Percentiles rank a stretch among this genome's conserved stretches.
These are phyloP conservation scores for Dendrophyllia cribrosa DNA, from an alignment of 64 coral and sea anemone species.

Conservation along the genomic window DNA sequence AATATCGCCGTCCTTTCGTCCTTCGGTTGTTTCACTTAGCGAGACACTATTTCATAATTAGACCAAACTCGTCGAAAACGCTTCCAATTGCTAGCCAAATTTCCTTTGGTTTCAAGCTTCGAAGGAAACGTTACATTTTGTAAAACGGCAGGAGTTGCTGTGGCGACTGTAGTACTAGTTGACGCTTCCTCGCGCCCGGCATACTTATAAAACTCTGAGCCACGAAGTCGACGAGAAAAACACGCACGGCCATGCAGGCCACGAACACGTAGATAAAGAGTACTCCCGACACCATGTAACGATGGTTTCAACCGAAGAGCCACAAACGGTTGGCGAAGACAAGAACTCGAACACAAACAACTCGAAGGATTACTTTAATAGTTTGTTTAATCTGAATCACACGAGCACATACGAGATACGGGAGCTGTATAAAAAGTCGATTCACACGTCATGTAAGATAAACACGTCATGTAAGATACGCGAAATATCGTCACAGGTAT, in stretches of 20 bases:
- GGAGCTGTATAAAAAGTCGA: no score
- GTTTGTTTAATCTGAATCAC: no score
- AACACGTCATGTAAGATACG: no score
- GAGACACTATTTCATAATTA: slow-evolving; percentile 50
- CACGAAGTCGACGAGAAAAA: not conserved
- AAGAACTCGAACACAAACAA: no score
- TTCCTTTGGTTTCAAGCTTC: slow-evolving; percentile 27
- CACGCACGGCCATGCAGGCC: not conserved
- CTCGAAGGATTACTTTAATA: no score
- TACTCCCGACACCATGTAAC: slow-evolving; percentile 27
- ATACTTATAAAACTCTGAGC: not conserved
- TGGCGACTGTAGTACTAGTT: no score
- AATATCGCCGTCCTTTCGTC: slow-evolving; percentile 33
- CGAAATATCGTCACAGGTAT: no score
- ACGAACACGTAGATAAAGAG: not conserved
- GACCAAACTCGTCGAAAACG: slow-evolving; percentile 40
- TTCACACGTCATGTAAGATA: no score
- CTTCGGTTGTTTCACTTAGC: slow-evolving; percentile 24
- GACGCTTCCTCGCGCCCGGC: not conserved
- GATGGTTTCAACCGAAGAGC: no score
- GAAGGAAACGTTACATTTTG: slow-evolving; percentile 20
- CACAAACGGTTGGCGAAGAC: no score
- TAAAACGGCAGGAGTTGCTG: not conserved
- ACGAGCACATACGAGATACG: no score
- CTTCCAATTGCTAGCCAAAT: slow-evolving; percentile 43